These are phyloP conservation scores for Shargacucullia verbasci DNA, from an alignment of 2,888 invertebrate genomes.

Conservation along the genomic window DNA sequence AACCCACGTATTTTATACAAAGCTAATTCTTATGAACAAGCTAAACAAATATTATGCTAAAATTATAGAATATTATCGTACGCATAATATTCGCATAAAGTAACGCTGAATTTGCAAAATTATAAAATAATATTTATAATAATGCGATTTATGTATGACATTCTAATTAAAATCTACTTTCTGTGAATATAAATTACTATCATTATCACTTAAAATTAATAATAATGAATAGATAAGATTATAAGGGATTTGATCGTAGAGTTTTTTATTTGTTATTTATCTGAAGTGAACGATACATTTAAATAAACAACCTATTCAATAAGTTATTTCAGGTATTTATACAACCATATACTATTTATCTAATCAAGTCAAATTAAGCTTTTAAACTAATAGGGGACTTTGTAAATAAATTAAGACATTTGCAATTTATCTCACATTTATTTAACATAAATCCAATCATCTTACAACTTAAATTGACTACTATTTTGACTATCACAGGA, in stretches of 20 bases:
- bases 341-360: constrained; percentile 11
- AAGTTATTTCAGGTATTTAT: not conserved
- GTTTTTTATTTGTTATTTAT: too few relatives aligned
- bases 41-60: constrained; percentile 35
- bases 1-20: constrained; percentile 1
- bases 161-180: constrained; percentile 9
- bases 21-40: constrained; percentile 7
- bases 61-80: constrained; percentile 13
- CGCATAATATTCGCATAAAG: constrained; percentile 41
- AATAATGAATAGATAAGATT: not conserved
- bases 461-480: constrained; percentile 18
- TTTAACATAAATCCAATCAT: constrained; percentile 44
- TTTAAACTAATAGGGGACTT: constrained; percentile 5
- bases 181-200: constrained; percentile 23
- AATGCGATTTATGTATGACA: constrained; percentile 9
- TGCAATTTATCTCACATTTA: constrained; percentile 41
- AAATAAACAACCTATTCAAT: too few relatives aligned
- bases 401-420: constrained; percentile 34
- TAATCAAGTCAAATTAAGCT: constrained; percentile 27
- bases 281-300: too few relatives aligned
- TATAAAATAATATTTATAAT: constrained; percentile 17
- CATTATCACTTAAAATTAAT: constrained; percentile 10
- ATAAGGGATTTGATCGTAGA: too few relatives aligned
- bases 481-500: constrained; percentile 43
- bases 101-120: constrained; percentile 17